Conservation (phyloP, 2,797 vertebrate genomes). For the Pseudochirops corinnae region DNA sequence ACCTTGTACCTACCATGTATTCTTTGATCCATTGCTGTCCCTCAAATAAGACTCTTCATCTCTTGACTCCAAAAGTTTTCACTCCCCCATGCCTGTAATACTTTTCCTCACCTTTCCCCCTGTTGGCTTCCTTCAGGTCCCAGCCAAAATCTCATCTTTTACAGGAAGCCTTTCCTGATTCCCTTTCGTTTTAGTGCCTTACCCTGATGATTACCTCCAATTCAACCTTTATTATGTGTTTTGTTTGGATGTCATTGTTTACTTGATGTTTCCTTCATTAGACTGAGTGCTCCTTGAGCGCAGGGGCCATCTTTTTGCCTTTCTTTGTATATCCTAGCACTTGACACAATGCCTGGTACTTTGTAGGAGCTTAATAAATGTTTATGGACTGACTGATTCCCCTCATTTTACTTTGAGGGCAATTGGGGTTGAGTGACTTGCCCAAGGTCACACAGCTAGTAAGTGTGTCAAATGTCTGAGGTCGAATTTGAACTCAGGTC, state of each 20-base stretch:
- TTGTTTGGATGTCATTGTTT: background rate
- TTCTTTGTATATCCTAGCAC: background rate
- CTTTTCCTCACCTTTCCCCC: background rate
- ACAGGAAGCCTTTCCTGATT: background rate
- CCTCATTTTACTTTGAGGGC: background rate
- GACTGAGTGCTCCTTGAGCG: background rate
- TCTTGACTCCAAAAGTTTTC: background rate
- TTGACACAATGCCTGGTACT: background rate
- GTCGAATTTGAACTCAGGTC: too few relatives aligned
- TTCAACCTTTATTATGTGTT: background rate
- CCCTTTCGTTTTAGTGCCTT: background rate
- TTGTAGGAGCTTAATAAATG: background rate
- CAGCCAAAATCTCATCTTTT: background rate
- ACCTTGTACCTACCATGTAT: background rate
- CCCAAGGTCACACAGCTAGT: too few relatives aligned
- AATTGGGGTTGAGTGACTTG: too few relatives aligned
- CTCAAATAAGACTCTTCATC: background rate
- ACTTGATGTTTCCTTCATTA: background rate
- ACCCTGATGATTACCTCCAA: background rate
- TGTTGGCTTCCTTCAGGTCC: background rate
- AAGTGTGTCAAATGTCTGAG: too few relatives aligned
- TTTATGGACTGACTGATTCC: background rate
- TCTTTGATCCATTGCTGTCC: background rate
- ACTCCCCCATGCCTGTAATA: background rate
- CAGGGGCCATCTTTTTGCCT: background rate